phyloP scores from a whole-genome alignment of 2,113 vertebrate genomes.

The Laterallus jamaicensis region DNA sequence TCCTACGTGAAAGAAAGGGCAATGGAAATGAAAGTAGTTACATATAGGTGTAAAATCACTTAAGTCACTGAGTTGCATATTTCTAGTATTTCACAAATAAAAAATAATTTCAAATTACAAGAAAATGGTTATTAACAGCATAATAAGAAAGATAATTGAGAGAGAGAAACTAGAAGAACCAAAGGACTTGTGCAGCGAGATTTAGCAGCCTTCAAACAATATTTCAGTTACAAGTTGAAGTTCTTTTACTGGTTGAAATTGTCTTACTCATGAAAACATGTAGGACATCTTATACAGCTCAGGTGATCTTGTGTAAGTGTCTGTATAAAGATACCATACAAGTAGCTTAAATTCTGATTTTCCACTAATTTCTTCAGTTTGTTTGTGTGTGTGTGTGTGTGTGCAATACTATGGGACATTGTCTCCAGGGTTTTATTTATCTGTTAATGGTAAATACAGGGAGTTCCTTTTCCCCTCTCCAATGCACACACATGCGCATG shows the following conservation, averaged over 20 bases:
- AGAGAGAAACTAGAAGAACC: neutral
- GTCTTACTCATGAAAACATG: neutral
- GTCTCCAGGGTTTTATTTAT: neutral
- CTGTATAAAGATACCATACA: neutral
- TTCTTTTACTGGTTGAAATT: neutral
- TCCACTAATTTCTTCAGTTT: neutral
- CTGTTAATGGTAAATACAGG: neutral
- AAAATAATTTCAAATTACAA: neutral
- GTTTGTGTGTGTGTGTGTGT: neutral
- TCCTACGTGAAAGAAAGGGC: neutral
- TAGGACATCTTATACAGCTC: neutral
- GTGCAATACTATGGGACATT: neutral
- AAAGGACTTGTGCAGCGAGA: neutral
- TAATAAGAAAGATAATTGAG: neutral
- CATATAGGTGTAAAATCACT: neutral
- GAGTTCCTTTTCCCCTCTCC: neutral
- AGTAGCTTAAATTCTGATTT: neutral
- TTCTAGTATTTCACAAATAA: neutral
- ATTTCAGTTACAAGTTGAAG: neutral
- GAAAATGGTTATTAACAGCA: neutral
- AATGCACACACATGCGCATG: neutral
- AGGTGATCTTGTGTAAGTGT: neutral
- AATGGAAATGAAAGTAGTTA: neutral
- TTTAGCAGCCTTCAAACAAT: neutral
- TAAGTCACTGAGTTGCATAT: neutral